Evolutionary conservation across 2,888 invertebrate genomes (phyloP), one percentile per base, ranked within the genome.

Genomic region (Zootermopsis nevadensis): DNA sequence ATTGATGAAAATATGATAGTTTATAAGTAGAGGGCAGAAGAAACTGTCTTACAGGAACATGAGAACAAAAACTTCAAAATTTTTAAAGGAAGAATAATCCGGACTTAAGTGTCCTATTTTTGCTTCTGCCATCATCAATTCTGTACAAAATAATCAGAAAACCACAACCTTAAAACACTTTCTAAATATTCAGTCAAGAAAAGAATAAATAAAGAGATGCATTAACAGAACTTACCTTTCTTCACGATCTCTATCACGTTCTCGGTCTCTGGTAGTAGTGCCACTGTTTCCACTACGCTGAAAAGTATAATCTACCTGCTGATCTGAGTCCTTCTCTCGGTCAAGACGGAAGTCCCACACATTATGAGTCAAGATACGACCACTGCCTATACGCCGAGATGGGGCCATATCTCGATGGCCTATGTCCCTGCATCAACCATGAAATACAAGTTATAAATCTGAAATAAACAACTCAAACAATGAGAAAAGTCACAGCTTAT

Each of bases 351-450:
- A 89, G 86, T 92, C 92, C 92, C 92, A 93, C 30, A 88, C 88
- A 83, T 89, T 90, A 88, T 92, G 90, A 85, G 94, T 92, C 90
- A 94, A 91, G 85, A 97, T 94, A 19, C 97, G 94, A 0, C 97
- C 97, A 87, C 97, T 97, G 8, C 97, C 97, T 87, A 97, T 96
- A 76, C 97, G 94, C 30, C 94, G 90, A n/a, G 86, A 84, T 1
- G 87, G 86, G 30, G 87, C 87, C 38, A 87, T 87, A 83, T 90
- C 90, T 22, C 89, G 89, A 86, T 90, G 90, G 31, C 88, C 87
- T 55, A 88, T 87, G 66, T 85, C 85, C 53, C 85, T 86, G 84
- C n/a, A 69, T 69, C 7, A 42, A 27, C n/a, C 60, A 60, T n/a
- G 27, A 7, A 60, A 27, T 27, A 6, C n/a, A 27, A 60, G 60